Percentiles rank a stretch among this genome's conserved stretches.
Evolutionary conservation across 2,113 vertebrate genomes (phyloP).

Genomic region (Chaetodon trifascialis): DNA sequence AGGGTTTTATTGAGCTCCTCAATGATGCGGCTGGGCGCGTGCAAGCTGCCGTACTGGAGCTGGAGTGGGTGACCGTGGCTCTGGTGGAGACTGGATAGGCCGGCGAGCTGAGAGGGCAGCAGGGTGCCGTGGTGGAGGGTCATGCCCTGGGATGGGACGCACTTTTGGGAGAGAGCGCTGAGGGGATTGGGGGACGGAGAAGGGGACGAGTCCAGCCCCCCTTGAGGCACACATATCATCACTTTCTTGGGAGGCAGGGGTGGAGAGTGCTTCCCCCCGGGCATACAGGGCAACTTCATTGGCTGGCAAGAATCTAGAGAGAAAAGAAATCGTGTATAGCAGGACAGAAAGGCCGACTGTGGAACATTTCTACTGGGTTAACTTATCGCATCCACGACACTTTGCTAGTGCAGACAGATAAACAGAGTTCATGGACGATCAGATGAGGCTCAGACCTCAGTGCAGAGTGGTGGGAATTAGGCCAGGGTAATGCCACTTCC

Average conservation of each 20-base stretch:
- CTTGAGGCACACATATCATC: constrained; percentile 96
- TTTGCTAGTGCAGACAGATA: constrained; percentile 23
- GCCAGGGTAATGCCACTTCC: constrained; percentile 70
- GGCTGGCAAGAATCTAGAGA: constrained; percentile 92
- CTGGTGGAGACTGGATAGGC: constrained; percentile 70
- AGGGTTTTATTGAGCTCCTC: constrained; percentile 97
- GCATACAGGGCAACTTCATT: constrained; percentile 96
- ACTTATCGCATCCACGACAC: background rate
- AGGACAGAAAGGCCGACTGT: background rate
- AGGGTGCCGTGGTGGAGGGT: constrained; percentile 87
- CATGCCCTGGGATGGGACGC: constrained; percentile 83
- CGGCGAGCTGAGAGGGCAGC: constrained; percentile 88
- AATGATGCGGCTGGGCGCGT: constrained; percentile 93
- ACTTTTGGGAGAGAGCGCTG: constrained; percentile 89
- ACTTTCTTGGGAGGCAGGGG: constrained; percentile 99
- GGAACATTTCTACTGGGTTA: background rate
- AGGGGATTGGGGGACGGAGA: constrained; percentile 79
- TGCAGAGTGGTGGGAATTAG: constrained; percentile 59
- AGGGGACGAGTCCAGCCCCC: constrained; percentile 86
- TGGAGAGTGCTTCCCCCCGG: constrained; percentile 93
- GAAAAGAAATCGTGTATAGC: background rate
- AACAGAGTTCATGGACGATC: constrained; percentile 42
- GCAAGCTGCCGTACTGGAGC: constrained; percentile 93
- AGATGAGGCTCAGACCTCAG: constrained; percentile 51
- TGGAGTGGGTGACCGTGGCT: constrained; percentile 89